phyloP scores from a whole-genome alignment of 2,888 invertebrate genomes.

The Thumatha senex region DNA sequence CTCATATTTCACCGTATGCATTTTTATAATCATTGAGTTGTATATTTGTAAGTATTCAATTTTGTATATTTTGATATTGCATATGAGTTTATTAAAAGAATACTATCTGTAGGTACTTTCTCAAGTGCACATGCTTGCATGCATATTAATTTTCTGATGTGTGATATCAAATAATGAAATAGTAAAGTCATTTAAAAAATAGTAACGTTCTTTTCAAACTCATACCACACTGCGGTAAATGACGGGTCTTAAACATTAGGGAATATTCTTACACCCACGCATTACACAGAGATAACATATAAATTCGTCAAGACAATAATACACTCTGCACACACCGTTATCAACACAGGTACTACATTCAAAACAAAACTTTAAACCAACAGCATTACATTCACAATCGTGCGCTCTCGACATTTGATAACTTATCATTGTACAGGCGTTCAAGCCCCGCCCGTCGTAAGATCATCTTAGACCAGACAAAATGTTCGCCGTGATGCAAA shows the following conservation, averaged over 20 bases:
- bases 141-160: slow-evolving; percentile 8
- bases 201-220: slow-evolving; percentile 5
- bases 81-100: background rate
- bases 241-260: slow-evolving; percentile 42
- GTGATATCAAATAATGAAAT: slow-evolving; percentile 10
- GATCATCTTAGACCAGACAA: slow-evolving; percentile 82
- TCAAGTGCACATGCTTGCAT: no score
- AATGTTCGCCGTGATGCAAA: slow-evolving; percentile 96
- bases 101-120: no score
- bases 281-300: slow-evolving; percentile 28
- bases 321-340: slow-evolving; percentile 41
- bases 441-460: slow-evolving; percentile 79
- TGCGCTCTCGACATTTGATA: slow-evolving; percentile 65
- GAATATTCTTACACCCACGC: slow-evolving; percentile 24
- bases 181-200: background rate
- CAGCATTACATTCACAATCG: slow-evolving; percentile 48
- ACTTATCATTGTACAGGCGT: slow-evolving; percentile 74
- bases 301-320: slow-evolving; percentile 36
- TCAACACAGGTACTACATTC: slow-evolving; percentile 37
- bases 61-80: no score
- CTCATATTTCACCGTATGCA: no score
- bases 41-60: background rate
- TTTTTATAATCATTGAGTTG: no score
- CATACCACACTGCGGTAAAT: slow-evolving; percentile 35
- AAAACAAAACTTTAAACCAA: slow-evolving; percentile 41